Evolutionary conservation across 2,113 vertebrate genomes (phyloP).

Genomic region (Callaeas wilsoni): DNA sequence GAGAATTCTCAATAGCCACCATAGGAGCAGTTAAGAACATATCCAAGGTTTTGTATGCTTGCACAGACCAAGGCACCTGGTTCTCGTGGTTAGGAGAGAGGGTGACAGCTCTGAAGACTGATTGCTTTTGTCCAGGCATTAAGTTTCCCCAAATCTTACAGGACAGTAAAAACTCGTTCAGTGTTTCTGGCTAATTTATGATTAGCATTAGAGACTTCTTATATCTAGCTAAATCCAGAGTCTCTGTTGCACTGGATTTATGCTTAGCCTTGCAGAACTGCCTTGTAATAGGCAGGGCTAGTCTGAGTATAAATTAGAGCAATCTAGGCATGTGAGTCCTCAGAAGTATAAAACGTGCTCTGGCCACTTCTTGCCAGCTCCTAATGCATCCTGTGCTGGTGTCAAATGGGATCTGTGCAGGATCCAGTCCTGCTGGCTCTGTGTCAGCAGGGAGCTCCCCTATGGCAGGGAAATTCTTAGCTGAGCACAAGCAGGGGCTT

Average conservation of each 20-base stretch:
- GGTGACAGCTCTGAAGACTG: not conserved
- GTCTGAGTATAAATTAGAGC: slow-evolving; percentile 25
- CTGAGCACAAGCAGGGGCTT: not conserved
- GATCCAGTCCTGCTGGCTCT: not conserved
- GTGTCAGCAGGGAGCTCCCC: slow-evolving; percentile 4
- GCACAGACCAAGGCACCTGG: not conserved
- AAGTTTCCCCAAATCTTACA: not conserved
- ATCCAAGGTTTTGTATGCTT: not conserved
- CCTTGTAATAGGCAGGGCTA: not conserved
- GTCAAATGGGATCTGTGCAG: slow-evolving; percentile 6
- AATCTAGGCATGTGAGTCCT: not conserved
- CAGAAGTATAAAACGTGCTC: slow-evolving; percentile 6
- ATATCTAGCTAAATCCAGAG: not conserved
- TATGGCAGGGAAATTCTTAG: not conserved
- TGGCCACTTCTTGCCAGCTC: slow-evolving; percentile 20
- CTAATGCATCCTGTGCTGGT: slow-evolving; percentile 13
- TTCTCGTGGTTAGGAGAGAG: not conserved
- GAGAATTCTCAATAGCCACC: not conserved
- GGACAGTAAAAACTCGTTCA: not conserved
- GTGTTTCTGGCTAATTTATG: not conserved
- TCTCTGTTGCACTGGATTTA: slow-evolving; percentile 17
- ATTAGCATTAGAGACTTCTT: not conserved
- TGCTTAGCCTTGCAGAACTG: not conserved
- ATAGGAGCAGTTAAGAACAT: not conserved
- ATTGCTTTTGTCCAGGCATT: not conserved